Evolutionary conservation across 2,888 invertebrate genomes (phyloP).

Genomic region (Sesamia inferens): DNA sequence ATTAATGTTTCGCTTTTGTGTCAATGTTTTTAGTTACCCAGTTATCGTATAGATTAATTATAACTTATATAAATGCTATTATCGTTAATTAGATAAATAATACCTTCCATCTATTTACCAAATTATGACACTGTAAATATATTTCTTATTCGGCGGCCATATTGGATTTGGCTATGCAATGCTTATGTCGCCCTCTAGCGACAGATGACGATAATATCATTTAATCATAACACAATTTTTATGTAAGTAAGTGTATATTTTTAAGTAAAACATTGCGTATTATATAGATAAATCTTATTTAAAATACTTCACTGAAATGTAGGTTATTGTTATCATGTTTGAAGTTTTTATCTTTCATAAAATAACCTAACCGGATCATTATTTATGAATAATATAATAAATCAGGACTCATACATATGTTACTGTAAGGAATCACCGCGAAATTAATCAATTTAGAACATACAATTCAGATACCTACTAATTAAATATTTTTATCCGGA

Average conservation of each 20-base stretch:
- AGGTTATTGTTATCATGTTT: slow-evolving; percentile 68
- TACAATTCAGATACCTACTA: background rate
- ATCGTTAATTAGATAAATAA: background rate
- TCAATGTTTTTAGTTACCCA: slow-evolving; percentile 26
- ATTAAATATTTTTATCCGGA: background rate
- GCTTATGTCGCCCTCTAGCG: slow-evolving; percentile 75
- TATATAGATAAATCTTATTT: slow-evolving; percentile 16
- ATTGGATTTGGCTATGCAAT: slow-evolving; percentile 73
- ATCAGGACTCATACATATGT: background rate
- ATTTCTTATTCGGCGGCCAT: slow-evolving; percentile 74
- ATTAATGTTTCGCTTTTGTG: slow-evolving; percentile 27
- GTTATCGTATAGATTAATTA: background rate
- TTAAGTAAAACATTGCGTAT: slow-evolving; percentile 28
- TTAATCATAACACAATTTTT: slow-evolving; percentile 39
- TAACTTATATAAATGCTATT: background rate
- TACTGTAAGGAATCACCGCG: background rate
- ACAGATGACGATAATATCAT: slow-evolving; percentile 26
- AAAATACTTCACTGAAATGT: slow-evolving; percentile 55
- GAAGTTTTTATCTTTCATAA: slow-evolving; percentile 52
- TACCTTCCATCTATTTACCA: background rate
- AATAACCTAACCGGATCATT: slow-evolving; percentile 25
- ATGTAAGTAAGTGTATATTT: slow-evolving; percentile 37
- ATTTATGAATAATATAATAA: slow-evolving; percentile 48
- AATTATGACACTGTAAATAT: slow-evolving; percentile 6
- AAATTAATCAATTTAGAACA: slow-evolving; percentile 2